Percentiles rank a stretch among this genome's conserved stretches.
These are phyloP conservation scores for Condylostylus longicornis DNA, from an alignment of 1,140 invertebrate species.

Conservation along the genomic window DNA sequence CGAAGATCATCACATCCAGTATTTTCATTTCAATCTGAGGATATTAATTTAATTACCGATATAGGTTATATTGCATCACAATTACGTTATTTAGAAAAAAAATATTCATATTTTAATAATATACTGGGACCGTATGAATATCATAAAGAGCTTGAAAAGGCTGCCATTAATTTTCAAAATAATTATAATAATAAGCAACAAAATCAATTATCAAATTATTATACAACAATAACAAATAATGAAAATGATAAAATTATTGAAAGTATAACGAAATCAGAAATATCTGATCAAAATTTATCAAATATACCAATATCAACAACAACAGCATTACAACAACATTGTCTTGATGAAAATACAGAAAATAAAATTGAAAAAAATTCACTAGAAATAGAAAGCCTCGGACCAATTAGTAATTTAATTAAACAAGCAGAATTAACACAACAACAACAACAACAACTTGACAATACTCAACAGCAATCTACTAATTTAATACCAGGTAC, in stretches of 20 bases:
- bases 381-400: too few relatives aligned
- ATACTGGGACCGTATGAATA: background rate
- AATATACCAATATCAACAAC: too few relatives aligned
- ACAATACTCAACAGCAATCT: background rate
- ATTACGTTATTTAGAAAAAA: slow-evolving; percentile 22
- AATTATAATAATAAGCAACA: slow-evolving; percentile 25
- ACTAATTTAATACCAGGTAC: slow-evolving; percentile 9
- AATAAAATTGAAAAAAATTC: too few relatives aligned
- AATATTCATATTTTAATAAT: slow-evolving; percentile 9
- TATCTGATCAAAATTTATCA: background rate
- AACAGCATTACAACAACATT: too few relatives aligned
- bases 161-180: slow-evolving; percentile 22
- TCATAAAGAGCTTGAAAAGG: slow-evolving; percentile 1
- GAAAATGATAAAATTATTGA: background rate
- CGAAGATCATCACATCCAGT: too few relatives aligned
- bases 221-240: slow-evolving; percentile 16
- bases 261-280: background rate
- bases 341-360: too few relatives aligned
- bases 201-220: slow-evolving; percentile 23
- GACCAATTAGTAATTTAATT: too few relatives aligned
- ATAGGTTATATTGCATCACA: slow-evolving; percentile 29
- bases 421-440: slow-evolving; percentile 3
- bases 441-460: slow-evolving; percentile 3
- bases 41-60: slow-evolving; percentile 24
- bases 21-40: too few relatives aligned